phyloP scores from a whole-genome alignment of 2,113 vertebrate genomes.

The Abramis brama region DNA sequence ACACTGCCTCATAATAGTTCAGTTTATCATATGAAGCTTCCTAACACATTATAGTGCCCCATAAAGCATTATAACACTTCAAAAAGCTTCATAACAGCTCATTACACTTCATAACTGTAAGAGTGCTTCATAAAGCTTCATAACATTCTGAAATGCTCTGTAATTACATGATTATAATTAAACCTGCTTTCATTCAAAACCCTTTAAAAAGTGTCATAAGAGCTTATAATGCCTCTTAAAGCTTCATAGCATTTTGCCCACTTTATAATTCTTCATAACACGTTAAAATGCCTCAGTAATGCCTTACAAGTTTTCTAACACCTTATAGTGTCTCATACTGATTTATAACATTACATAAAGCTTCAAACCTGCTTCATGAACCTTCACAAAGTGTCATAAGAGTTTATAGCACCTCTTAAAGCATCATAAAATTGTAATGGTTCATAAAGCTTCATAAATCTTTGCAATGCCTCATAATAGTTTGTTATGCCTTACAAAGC shows the following conservation, averaged over 20 bases:
- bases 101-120: too few species aligned
- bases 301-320: too few species aligned
- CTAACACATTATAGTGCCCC: too few species aligned
- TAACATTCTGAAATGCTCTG: too few species aligned
- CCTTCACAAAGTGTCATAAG: neutral
- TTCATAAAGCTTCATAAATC: neutral
- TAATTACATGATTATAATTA: too few species aligned
- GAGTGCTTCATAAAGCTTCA: too few species aligned
- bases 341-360: neutral
- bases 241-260: neutral
- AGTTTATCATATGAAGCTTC: too few species aligned
- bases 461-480: neutral
- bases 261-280: too few species aligned
- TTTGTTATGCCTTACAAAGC: neutral
- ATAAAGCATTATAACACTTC: neutral
- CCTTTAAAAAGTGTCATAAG: neutral
- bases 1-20: too few species aligned
- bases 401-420: neutral
- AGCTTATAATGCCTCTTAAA: neutral
- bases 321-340: too few species aligned
- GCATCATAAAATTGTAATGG: neutral
- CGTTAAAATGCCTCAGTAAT: neutral
- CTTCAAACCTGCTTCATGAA: neutral
- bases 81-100: neutral
- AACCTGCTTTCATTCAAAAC: too few species aligned